Evolutionary conservation across 2,888 invertebrate genomes (phyloP), one percentile per base, ranked within the genome.

Genomic region (Meta bourneti): DNA sequence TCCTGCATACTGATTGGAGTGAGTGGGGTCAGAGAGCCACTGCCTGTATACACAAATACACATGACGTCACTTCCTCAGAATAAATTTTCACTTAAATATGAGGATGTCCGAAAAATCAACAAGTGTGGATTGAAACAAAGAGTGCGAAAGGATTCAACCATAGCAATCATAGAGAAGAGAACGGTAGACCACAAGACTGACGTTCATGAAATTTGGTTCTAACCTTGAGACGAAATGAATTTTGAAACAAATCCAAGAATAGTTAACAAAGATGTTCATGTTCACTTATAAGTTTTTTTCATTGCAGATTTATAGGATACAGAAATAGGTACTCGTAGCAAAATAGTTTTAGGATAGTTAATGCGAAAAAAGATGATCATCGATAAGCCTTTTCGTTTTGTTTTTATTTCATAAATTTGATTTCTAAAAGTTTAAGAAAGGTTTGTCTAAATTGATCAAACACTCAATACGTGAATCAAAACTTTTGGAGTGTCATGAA

Each of bases 1-100:
- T 97, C 97, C 95, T 97, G 97, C 96, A 97, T 96, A 95, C 96
- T 96, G 95, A 97, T 96, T 94, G 97, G 97, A 94, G 97, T 96
- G 95, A 97, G 95, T 94, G 97, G 97, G 94, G 97, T 96, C 95
- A 97, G 95, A 93, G 97, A 96, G 95, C 96, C 96, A 95, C 96
- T 95, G 95, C 96, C 96, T 94, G 93, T 91, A 61, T 69, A 90
- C 54, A 86, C 61, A 92, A 83, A 93, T 80, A 89, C 79, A 92
- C 48, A 74, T 19, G 74, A 92, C 88, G 88, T 92, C 91, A 92
- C 91, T 92, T 92, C 91, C 88, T 92, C 78, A 52, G 52, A 70
- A 75, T 61, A 85, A 7, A 48, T 61, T 61, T 75, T 69, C 34
- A 8, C n/a, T 52, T 78, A 52, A 16, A 78, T 52, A 19, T 54